These are phyloP conservation scores for Drosophila borealis DNA, from an alignment of 2,888 invertebrate genomes.

Conservation along the genomic window DNA sequence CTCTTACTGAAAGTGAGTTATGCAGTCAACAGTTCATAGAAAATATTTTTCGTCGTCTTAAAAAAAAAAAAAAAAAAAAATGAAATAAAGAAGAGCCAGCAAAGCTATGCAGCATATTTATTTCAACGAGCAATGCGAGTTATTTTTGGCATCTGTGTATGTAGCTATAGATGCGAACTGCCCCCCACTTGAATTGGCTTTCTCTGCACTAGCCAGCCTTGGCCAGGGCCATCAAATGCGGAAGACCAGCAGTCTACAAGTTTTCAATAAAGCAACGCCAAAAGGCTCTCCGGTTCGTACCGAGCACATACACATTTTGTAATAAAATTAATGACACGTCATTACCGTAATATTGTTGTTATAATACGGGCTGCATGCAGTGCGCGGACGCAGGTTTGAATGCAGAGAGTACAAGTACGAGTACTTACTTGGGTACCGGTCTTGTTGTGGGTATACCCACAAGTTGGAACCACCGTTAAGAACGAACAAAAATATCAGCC, in stretches of 20 bases:
- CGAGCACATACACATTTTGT: slow-evolving; percentile 72
- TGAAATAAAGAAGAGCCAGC: neutral
- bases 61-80: slow-evolving; percentile 23
- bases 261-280: slow-evolving; percentile 72
- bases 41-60: slow-evolving; percentile 56
- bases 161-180: slow-evolving; percentile 11
- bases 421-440: slow-evolving; percentile 27
- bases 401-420: slow-evolving; percentile 15
- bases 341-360: slow-evolving; percentile 79
- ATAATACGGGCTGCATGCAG: slow-evolving; percentile 66
- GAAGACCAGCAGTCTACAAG: slow-evolving; percentile 71
- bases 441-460: slow-evolving; percentile 14
- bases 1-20: slow-evolving; percentile 68
- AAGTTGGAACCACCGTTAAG: slow-evolving; percentile 52
- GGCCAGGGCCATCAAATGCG: slow-evolving; percentile 62
- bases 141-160: slow-evolving; percentile 42
- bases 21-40: slow-evolving; percentile 78
- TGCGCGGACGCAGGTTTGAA: slow-evolving; percentile 20
- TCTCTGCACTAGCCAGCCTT: slow-evolving; percentile 11
- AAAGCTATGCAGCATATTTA: slow-evolving; percentile 52
- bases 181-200: slow-evolving; percentile 35
- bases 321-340: slow-evolving; percentile 81
- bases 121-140: slow-evolving; percentile 58
- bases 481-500: slow-evolving; percentile 26
- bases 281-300: slow-evolving; percentile 41